Evolutionary conservation across 2,888 invertebrate species (phyloP).

Genomic region (Allacma fusca): DNA sequence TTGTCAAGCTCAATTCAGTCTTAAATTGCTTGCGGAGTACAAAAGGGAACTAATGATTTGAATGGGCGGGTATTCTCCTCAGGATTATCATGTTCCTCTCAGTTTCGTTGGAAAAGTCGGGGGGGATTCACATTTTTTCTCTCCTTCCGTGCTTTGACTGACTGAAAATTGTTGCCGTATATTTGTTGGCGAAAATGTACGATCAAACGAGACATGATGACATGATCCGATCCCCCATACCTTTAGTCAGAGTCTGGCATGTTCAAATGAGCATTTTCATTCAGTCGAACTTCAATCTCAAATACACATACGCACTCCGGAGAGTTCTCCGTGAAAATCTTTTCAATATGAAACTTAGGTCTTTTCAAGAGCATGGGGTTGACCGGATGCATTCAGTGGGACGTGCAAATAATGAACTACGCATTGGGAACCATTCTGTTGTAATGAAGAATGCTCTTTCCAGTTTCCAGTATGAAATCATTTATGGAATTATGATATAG

Average conservation of each 20-base stretch:
- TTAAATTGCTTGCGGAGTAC: constrained; percentile 36
- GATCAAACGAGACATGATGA: constrained; percentile 4
- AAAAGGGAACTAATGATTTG: constrained; percentile 49
- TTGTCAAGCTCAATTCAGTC: constrained; percentile 40
- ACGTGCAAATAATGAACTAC: no score
- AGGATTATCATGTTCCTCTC: constrained; percentile 30
- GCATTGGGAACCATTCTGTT: no score
- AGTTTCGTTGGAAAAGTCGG: not conserved
- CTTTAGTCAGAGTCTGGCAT: not conserved
- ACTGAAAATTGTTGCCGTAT: constrained; percentile 1
- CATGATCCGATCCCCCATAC: not conserved
- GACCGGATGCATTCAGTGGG: no score
- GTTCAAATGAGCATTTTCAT: constrained; percentile 1
- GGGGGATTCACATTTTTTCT: not conserved
- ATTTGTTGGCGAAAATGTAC: not conserved
- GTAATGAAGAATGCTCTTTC: no score
- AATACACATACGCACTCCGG: not conserved
- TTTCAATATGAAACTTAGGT: not conserved
- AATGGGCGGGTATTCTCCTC: constrained; percentile 36
- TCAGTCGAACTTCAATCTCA: not conserved
- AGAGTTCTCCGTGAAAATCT: not conserved
- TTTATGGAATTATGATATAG: no score
- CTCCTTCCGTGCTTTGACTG: not conserved
- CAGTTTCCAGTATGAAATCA: no score
- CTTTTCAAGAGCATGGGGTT: no score